phyloP scores from a whole-genome alignment of 1,140 invertebrate species.

The Drosophila eugracilis region DNA sequence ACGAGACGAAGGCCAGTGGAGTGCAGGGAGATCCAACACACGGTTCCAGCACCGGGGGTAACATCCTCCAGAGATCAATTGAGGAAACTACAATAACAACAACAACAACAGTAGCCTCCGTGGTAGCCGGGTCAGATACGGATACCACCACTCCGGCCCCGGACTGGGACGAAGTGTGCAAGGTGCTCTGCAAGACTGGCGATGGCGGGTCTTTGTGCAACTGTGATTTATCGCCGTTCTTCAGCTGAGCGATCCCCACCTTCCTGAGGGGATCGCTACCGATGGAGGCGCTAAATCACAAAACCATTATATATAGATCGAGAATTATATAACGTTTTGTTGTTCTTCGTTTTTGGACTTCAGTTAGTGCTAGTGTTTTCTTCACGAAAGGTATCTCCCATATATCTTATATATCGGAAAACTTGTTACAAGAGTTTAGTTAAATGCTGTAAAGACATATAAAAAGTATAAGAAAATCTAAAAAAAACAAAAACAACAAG shows the following conservation, averaged over 20 bases:
- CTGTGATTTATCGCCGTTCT: constrained; percentile 86
- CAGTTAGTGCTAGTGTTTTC: constrained; percentile 80
- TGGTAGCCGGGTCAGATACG: constrained; percentile 8
- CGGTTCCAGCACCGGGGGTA: constrained; percentile 40
- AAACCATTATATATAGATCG: constrained; percentile 60
- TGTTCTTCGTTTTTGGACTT: constrained; percentile 56
- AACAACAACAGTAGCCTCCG: neutral
- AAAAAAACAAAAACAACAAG: constrained; percentile 19
- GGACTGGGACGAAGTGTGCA: constrained; percentile 85
- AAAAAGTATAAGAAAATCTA: constrained; percentile 56
- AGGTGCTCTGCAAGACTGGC: constrained; percentile 85
- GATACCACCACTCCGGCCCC: constrained; percentile 39
- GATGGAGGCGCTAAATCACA: constrained; percentile 63
- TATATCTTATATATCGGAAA: constrained; percentile 53
- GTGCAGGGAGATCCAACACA: constrained; percentile 54
- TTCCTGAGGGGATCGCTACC: constrained; percentile 16
- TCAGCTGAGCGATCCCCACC: constrained; percentile 39
- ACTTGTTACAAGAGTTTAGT: constrained; percentile 68
- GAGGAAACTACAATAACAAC: neutral
- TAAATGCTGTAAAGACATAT: constrained; percentile 59
- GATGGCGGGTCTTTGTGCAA: constrained; percentile 86
- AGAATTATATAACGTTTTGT: constrained; percentile 45
- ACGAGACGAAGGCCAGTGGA: constrained; percentile 46
- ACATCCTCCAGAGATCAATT: neutral
- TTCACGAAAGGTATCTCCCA: constrained; percentile 42